Conservation (phyloP, 2,797 vertebrate genomes). For the Zenarchopterus dispar region DNA sequence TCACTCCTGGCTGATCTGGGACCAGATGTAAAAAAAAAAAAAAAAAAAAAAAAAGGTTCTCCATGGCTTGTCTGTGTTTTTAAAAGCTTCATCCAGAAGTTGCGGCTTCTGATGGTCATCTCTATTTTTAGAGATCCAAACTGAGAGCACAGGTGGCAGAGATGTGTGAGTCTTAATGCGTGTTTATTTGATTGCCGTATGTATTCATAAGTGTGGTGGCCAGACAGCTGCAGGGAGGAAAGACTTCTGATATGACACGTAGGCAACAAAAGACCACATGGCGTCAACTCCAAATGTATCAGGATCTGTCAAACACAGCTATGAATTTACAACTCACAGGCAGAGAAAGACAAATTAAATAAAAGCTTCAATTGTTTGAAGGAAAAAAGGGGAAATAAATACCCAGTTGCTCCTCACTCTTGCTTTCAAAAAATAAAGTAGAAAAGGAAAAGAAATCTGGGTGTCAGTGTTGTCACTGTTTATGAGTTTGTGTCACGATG, state of each 20-base stretch:
- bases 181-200: slow-evolving; percentile 23
- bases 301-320: slow-evolving; percentile 35
- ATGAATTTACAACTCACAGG: neutral
- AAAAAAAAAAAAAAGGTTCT: slow-evolving; percentile 62
- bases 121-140: slow-evolving; percentile 69
- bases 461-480: too few relatives aligned
- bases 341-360: neutral
- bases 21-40: slow-evolving; percentile 70
- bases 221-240: slow-evolving; percentile 45
- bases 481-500: too few relatives aligned
- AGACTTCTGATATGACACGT: slow-evolving; percentile 63
- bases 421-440: too few relatives aligned
- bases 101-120: slow-evolving; percentile 63
- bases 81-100: slow-evolving; percentile 57
- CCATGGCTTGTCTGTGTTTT: slow-evolving; percentile 65
- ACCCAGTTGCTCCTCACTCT: too few relatives aligned
- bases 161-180: slow-evolving; percentile 6
- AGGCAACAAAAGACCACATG: slow-evolving; percentile 40
- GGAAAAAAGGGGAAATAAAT: neutral
- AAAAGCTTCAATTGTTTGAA: neutral
- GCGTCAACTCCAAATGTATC: slow-evolving; percentile 17
- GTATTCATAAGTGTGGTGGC: slow-evolving; percentile 24
- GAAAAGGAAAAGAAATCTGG: too few relatives aligned
- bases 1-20: slow-evolving; percentile 55
- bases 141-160: slow-evolving; percentile 57